phyloP scores from a whole-genome alignment of 2,797 vertebrate species.

The Silurus aristotelis region DNA sequence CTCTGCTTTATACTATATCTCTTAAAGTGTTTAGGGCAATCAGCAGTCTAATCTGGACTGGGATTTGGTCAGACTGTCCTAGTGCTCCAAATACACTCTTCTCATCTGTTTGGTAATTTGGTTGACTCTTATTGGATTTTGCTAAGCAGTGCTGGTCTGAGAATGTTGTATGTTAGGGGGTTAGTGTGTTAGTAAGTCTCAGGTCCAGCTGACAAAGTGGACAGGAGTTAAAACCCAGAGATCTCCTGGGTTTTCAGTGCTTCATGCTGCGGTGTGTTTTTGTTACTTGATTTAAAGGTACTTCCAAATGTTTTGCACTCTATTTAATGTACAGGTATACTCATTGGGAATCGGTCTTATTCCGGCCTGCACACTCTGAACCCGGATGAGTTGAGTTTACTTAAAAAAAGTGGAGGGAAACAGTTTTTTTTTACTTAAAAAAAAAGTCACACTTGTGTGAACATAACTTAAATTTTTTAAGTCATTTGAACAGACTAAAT shows the following conservation, averaged over 20 bases:
- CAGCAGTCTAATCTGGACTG: background rate
- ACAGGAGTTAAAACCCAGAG: background rate
- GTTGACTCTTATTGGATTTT: background rate
- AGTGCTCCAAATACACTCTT: background rate
- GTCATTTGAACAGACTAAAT: no score
- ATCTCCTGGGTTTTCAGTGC: background rate
- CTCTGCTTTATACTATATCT: no score
- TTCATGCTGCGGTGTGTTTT: background rate
- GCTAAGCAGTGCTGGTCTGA: background rate
- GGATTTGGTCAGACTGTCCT: background rate
- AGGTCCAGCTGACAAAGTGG: background rate
- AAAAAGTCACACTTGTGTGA: no score
- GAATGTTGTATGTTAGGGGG: background rate
- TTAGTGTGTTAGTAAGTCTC: background rate
- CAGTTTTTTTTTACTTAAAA: no score
- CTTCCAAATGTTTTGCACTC: no score
- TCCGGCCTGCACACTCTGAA: no score
- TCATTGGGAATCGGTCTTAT: no score
- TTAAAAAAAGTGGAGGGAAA: no score
- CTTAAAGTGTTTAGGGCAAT: background rate
- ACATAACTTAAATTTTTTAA: no score
- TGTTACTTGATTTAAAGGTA: no score
- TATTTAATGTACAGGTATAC: no score
- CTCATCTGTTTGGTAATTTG: background rate
- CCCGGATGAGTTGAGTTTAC: no score